Base-by-base conservation (phyloP, 2,888 invertebrate genomes). In the Rhopalosiphum nymphaeae region DNA sequence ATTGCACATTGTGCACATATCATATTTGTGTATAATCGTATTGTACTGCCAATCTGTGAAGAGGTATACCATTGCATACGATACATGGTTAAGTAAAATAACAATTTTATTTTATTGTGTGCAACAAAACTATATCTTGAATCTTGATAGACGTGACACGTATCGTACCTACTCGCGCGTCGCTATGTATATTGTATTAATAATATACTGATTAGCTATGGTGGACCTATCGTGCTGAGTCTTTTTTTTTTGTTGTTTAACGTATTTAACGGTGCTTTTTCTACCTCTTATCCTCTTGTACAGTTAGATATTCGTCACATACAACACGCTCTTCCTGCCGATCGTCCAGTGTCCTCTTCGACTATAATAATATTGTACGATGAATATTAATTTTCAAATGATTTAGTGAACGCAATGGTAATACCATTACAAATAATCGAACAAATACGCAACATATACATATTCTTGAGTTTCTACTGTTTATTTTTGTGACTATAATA, bases 211-310 rank as follows among this genome's bases (percentile, higher is more conserved):
- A 85, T 91, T 91, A 57, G 85, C 26, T 57, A 78, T 85, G 91
- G 91, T 91, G 91, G 49, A 91, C 91, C 78, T 78, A 91, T 91
- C 91, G 49, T 78, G 42, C 78, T 3, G 78, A 46, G 25, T 44
- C 26, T 91, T 29, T 61, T 61, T 61, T 57, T 91, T 91, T 44
- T 25, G 10, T 91, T 86, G 46, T 92, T 92, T 56, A 56, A 11
- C 78, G 84, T 85, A 86, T 92, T 86, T 92, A 92, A 92, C 91
- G 91, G 91, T 92, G 91, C 85, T 92, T 92, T 90, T 92, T 61
- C 84, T 42, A 91, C 53, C n/a, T 46, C 56, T 90, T 86, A 86
- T 86, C 46, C n/a, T 26, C 21, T 13, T 91, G 84, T 91, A 91
- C 91, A 85, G 91, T 91, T 91, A 91, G 25, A 85, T 11, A 90